Base-by-base conservation (phyloP, 2,113 vertebrate species). In the Tragelaphus scriptus region DNA sequence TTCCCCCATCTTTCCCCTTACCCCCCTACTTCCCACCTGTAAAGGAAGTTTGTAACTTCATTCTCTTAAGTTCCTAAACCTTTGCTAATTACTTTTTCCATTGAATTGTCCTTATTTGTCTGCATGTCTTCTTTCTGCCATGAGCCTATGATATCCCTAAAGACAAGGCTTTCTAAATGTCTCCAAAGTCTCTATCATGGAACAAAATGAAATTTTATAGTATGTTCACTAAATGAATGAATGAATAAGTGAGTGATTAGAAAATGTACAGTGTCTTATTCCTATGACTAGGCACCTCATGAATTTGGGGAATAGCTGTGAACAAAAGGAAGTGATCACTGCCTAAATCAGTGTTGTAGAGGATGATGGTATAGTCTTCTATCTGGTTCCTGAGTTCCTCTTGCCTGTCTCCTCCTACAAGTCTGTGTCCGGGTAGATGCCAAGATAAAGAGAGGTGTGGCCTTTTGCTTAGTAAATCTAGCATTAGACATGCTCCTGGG, bases 221-320 rank as follows among this genome's bases (percentile, higher is more conserved):
- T 92, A 59, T 25, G 12, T 51, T 44, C 53, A 53, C 51, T 88
- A 53, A 95, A 49, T 82, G 25, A 95, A 85, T 58, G 40, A 28
- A 19, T 26, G 80, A n/a, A 21, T 13, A 15, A 56, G 15, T 53
- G 17, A 90, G 40, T 68, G 10, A 55, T 77, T 86, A 44, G 17
- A 86, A 96, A 92, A 61, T 71, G 51, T 36, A 14, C 30, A 16
- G 59, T 75, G 81, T 88, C 55, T 26, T 68, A 53, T 81, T 92
- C 30, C 91, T 44, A 58, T 55, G 25, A 65, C n/a, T 28, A 51
- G 16, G 13, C 4, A 30, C 23, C 51, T 92, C 26, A 55, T 49
- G 19, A 82, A 80, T 40, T 9, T 87, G 21, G 14, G 26, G 30
- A 90, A 56, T 36, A 28, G 79, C 25, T 89, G 2, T 92, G 61